These are phyloP conservation scores for Phytoseiulus persimilis DNA, from an alignment of 2,888 invertebrate species.

Conservation along the genomic window DNA sequence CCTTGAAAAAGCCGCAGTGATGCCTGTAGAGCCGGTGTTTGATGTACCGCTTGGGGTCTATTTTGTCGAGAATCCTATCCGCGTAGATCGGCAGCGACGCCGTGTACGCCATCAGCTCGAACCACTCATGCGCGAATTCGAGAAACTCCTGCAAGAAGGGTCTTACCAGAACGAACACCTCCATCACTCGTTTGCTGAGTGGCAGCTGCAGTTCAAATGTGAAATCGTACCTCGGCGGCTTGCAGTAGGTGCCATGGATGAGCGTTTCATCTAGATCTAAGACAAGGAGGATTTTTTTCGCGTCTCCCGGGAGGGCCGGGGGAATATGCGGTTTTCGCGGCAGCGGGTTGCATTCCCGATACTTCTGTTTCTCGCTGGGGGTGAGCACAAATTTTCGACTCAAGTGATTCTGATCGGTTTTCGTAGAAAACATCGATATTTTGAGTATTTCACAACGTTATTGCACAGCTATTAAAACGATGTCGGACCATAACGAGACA, in stretches of 20 bases:
- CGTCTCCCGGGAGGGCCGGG: background rate
- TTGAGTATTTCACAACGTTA: background rate
- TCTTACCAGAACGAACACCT: background rate
- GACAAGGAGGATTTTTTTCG: conserved; percentile 11
- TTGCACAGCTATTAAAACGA: background rate
- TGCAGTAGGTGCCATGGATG: background rate
- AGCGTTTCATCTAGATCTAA: conserved; percentile 29
- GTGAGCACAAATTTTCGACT: conserved; percentile 30
- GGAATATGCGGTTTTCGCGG: background rate
- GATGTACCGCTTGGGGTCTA: background rate
- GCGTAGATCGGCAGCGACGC: conserved; percentile 14
- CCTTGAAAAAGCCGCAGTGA: background rate
- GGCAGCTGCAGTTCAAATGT: conserved; percentile 6
- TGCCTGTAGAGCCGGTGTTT: conserved; percentile 19
- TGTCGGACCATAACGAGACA: background rate
- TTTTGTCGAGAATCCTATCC: conserved; percentile 8
- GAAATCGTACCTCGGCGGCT: conserved; percentile 14
- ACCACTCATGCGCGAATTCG: conserved; percentile 6
- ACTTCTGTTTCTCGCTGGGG: background rate
- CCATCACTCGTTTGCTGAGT: background rate
- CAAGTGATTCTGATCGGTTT: conserved; percentile 19
- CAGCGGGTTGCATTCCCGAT: conserved; percentile 5
- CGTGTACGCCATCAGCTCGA: background rate
- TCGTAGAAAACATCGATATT: conserved; percentile 10
- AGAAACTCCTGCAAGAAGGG: background rate